These are phyloP conservation scores for Gobius niger DNA, from an alignment of 2,113 vertebrate species.

Conservation along the genomic window DNA sequence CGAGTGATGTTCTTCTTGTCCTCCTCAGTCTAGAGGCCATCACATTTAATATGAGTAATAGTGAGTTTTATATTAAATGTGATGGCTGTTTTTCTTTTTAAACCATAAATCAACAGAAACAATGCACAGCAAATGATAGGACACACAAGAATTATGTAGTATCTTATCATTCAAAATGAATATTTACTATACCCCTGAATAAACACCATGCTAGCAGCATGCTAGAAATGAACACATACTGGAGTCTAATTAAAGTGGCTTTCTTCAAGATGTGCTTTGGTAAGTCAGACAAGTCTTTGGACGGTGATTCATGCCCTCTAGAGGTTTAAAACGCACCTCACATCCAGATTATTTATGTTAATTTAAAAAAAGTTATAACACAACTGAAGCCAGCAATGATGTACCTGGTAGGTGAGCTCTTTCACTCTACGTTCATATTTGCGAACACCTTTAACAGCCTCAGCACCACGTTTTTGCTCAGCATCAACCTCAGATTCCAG, in stretches of 20 bases:
- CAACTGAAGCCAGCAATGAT: background rate
- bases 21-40: conserved; percentile 69
- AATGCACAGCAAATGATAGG: background rate
- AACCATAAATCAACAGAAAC: background rate
- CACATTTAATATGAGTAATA: conserved; percentile 8
- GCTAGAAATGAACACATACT: background rate
- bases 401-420: conserved; percentile 74
- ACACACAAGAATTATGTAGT: background rate
- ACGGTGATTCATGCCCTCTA: conserved; percentile 58
- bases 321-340: conserved; percentile 26
- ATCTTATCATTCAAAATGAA: conserved; percentile 17
- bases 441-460: conserved; percentile 70
- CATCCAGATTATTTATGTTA: conserved; percentile 15
- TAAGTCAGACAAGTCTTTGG: conserved; percentile 4
- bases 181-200: conserved; percentile 6
- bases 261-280: conserved; percentile 25
- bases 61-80: conserved; percentile 14
- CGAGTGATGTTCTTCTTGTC: conserved; percentile 75
- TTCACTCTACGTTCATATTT: conserved; percentile 76
- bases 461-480: conserved; percentile 69
- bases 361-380: background rate
- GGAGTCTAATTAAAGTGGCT: conserved; percentile 8
- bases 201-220: conserved; percentile 13
- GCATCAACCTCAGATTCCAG: conserved; percentile 68
- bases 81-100: background rate